Evolutionary conservation across 2,888 invertebrate species (phyloP).

Genomic region (Polydrusus pterygomalis): DNA sequence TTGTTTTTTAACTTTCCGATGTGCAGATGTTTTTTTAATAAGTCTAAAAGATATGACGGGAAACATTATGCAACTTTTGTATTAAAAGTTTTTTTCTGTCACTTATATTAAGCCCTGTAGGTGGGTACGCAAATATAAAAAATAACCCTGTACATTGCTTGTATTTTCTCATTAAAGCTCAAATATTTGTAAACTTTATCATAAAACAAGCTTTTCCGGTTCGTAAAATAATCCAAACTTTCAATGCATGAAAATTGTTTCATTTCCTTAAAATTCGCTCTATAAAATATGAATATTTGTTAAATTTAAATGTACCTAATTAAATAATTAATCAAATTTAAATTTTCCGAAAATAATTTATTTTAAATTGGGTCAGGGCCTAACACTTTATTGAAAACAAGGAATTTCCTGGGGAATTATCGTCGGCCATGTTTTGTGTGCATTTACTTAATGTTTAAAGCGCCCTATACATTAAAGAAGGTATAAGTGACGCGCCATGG

Average conservation of each 20-base stretch:
- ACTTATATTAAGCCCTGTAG: too few relatives aligned
- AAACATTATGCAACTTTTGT: too few relatives aligned
- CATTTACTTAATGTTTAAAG: conserved; percentile 17
- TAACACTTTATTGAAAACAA: background rate
- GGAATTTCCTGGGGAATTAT: conserved; percentile 11
- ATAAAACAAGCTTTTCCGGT: background rate
- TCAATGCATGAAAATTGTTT: background rate
- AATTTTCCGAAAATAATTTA: background rate
- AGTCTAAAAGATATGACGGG: too few relatives aligned
- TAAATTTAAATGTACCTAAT: background rate
- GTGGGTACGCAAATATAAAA: too few relatives aligned
- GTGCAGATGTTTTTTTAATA: too few relatives aligned
- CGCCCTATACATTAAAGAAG: conserved; percentile 17
- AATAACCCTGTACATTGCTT: too few relatives aligned
- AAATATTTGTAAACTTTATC: background rate
- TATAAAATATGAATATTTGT: background rate
- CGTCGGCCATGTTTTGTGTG: conserved; percentile 16
- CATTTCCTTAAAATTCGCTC: background rate
- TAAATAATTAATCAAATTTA: conserved; percentile 12
- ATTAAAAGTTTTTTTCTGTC: too few relatives aligned
- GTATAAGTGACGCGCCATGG: conserved; percentile 21
- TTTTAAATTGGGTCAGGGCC: background rate
- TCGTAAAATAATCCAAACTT: background rate
- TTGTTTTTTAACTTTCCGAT: too few relatives aligned
- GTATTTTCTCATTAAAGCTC: too few relatives aligned